Base-by-base conservation (phyloP, 1,140 invertebrate genomes). In the Calliopsis andreniformis region DNA sequence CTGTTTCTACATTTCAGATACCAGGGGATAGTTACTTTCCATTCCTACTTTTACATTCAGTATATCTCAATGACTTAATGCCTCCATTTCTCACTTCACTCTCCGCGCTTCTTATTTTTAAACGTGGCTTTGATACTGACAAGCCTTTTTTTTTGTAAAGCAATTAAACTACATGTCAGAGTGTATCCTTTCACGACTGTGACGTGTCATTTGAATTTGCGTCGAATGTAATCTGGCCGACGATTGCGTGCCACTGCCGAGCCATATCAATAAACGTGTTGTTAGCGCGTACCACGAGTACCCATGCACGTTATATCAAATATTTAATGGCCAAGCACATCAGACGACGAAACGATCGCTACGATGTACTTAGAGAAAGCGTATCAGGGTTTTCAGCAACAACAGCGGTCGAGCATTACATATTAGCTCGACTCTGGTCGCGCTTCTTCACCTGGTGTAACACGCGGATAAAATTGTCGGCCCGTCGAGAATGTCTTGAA, bases 291-390 rank as follows among this genome's bases (percentile, higher is more conserved):
- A 61, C 63, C 47, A 53, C 35, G 73, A 76, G 66, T 43, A 55
- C 49, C 68, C 51, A 35, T 83, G 68, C 66, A 82, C 62, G 68
- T 83, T 78, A 67, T 79, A 75, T 79, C 51, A 64, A 49, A 64
- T 64, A 70, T 28, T 45, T 47, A 45, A 70, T 25, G 67, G 43
- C 43, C 81, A 66, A 73, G 56, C 59, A 56, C 80, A 61, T 61
- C 77, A 66, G 72, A 71, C 45, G 56, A 83, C 68, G 69, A 63
- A 53, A 78, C 35, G 51, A 67, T 56, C 47, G 14, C 14, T 42
- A 39, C 28, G 51, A 82, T 77, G 81, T 84, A 84, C 78, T 83
- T 84, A 83, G 53, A 69, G 20, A n/a, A n/a, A 47, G 16, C 20
- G 58, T 62, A 32, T 51, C 56, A n/a, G 14, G 28, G 43, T 32